phyloP scores from a whole-genome alignment of 2,113 vertebrate genomes.

The Nycticorax nycticorax region DNA sequence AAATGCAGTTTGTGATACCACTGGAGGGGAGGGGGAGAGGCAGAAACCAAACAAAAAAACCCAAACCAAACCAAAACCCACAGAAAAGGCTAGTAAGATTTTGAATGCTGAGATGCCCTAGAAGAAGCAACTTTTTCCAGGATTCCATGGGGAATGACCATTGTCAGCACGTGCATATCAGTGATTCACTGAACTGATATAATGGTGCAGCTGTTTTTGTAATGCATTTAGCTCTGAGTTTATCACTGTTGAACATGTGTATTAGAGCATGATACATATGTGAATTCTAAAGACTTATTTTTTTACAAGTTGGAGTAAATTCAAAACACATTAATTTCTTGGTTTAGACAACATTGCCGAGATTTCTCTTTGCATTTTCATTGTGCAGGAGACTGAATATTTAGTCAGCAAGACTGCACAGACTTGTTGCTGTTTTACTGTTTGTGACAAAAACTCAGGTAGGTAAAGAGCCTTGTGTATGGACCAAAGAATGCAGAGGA shows the following conservation, averaged over 20 bases:
- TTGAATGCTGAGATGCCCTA: background rate
- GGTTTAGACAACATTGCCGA: background rate
- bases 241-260: background rate
- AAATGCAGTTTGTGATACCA: background rate
- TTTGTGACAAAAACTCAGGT: background rate
- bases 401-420: background rate
- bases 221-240: background rate
- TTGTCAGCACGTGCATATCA: background rate
- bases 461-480: background rate
- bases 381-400: background rate
- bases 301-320: constrained; percentile 16
- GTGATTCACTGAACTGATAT: background rate
- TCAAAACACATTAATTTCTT: background rate
- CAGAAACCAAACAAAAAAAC: background rate
- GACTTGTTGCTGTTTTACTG: background rate
- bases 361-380: background rate
- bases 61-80: background rate
- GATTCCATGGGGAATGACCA: background rate
- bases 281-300: background rate
- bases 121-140: background rate
- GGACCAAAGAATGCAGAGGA: background rate
- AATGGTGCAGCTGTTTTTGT: background rate
- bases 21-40: background rate
- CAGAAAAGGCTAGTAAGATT: background rate
- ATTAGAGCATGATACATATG: background rate